Evolutionary conservation across 2,113 vertebrate species (phyloP), one percentile per base, ranked within the genome.

Genomic region (Zootoca vivipara): DNA sequence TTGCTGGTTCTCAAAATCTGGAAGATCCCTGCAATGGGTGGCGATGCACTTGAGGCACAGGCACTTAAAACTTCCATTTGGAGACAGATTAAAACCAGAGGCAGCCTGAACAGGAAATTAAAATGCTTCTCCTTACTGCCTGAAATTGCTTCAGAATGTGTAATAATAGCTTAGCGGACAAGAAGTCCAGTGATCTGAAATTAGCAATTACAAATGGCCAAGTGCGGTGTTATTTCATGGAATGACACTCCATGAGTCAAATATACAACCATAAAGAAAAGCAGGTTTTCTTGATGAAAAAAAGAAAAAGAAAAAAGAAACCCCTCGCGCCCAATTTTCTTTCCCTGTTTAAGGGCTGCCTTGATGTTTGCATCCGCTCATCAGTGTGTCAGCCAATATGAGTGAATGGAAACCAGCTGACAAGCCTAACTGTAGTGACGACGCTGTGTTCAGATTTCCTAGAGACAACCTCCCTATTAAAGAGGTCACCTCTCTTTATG

Each of bases 31-130:
- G 20, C 38, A 20, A 28, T 74, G 12, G 1, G 28, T 2, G n/a
- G 74, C 1, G 30, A 24, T 28, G 52, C 46, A 52, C 26, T 58
- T 73, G 35, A 85, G 87, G 84, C 13, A 33, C 64, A 12, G 40
- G 83, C 3, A 75, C n/a, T 90, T 28, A 78, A 83, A 83, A 18
- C 83, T 80, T 73, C 73, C 33, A 30, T 87, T 83, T 90, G 65
- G 77, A 78, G 82, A 70, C 83, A 87, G 70, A 80, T 91, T 90
- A 91, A 87, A 91, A 52, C 80, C 74, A 85, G 88, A 82, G 83
- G 67, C 90, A 92, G 89, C 82, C 56, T 84, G 73, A 87, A 94
- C 92, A 92, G 93, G 94, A 96, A 94, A 91, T 75, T 91, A 92
- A 89, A 92, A 91, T 88, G 82, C 92, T 72, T 92, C 89, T 78